These are phyloP conservation scores for Dromococcyx pavoninus DNA, from an alignment of 2,797 vertebrate genomes.

Conservation along the genomic window DNA sequence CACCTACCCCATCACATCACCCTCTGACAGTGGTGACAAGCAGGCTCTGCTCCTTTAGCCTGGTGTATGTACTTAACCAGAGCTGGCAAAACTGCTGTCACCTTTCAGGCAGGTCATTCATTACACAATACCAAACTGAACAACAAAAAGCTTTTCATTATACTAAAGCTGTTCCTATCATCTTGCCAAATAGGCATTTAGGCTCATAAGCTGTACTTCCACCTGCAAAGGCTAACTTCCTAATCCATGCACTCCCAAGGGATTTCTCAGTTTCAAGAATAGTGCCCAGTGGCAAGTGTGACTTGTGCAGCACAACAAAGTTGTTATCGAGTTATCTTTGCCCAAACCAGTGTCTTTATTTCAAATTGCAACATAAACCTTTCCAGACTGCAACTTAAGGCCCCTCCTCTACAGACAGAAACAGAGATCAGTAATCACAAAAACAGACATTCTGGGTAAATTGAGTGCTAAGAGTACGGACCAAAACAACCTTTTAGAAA, in stretches of 20 bases:
- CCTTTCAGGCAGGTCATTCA: neutral
- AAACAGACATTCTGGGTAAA: neutral
- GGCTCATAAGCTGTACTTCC: neutral
- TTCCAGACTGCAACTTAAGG: neutral
- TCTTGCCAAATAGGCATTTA: neutral
- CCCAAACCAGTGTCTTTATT: neutral
- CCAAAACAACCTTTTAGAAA: neutral
- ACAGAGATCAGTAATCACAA: neutral
- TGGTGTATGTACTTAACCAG: no score
- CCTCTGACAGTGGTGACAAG: neutral
- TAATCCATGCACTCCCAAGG: neutral
- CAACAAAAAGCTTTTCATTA: neutral
- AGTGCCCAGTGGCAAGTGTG: neutral
- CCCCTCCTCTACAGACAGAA: neutral
- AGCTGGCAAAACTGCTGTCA: neutral
- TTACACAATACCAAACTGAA: neutral
- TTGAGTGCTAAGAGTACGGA: neutral
- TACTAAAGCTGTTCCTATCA: neutral
- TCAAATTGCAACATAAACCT: neutral
- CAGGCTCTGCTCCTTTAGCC: no score
- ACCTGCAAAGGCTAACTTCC: neutral
- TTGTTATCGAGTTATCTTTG: neutral
- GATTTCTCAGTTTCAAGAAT: neutral
- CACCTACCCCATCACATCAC: neutral
- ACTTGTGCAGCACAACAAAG: neutral